phyloP scores from a whole-genome alignment of 35 echinoderm and acorn worm species.

The Lytechinus variegatus region DNA sequence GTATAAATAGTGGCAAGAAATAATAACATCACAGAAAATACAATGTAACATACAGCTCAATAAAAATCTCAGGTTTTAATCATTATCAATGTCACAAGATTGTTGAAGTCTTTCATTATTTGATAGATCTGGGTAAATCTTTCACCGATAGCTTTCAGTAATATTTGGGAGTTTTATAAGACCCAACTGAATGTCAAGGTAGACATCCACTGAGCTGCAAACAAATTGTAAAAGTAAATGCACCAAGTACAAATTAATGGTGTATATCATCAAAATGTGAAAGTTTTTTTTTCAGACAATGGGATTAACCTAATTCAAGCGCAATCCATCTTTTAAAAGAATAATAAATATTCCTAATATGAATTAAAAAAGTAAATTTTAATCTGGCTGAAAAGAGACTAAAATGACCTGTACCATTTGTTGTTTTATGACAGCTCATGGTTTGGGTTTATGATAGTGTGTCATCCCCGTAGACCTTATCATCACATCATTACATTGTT shows the following conservation, averaged over 20 bases:
- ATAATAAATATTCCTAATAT: neutral
- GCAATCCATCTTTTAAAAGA: neutral
- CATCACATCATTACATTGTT: conserved; percentile 28
- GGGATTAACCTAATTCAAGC: neutral
- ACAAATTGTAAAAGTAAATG: too few relatives aligned
- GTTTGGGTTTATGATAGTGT: neutral
- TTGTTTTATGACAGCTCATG: conserved; percentile 15
- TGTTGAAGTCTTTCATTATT: too few relatives aligned
- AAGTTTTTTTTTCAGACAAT: neutral
- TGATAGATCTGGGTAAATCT: too few relatives aligned
- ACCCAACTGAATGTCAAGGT: too few relatives aligned
- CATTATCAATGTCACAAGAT: too few relatives aligned
- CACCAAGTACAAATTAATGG: too few relatives aligned
- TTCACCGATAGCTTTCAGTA: neutral
- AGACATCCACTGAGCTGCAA: too few relatives aligned
- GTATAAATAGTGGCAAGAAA: neutral
- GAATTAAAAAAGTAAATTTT: neutral
- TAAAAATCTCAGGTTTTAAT: too few relatives aligned
- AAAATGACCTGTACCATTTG: neutral
- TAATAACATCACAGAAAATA: neutral
- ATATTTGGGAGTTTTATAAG: too few relatives aligned
- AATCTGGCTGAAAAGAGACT: neutral
- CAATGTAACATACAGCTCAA: neutral
- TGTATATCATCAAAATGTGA: too few relatives aligned
- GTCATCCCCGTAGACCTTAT: neutral